Percentiles rank a stretch among this genome's conserved stretches.
Evolutionary conservation across 2,113 vertebrate species (phyloP).

Genomic region (Daubentonia madagascariensis): DNA sequence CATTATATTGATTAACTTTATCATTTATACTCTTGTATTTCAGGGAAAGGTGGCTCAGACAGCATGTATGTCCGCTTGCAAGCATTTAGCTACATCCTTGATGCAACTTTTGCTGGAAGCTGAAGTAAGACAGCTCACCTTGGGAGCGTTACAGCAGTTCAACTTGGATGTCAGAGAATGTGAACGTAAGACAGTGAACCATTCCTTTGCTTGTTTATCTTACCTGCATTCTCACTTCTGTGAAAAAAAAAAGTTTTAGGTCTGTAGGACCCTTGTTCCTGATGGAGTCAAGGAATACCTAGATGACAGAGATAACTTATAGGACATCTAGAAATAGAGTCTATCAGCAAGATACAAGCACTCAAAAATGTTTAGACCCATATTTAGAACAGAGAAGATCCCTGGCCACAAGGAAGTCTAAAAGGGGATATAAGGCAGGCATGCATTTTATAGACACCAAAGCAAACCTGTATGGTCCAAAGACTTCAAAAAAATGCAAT

Average conservation of each 20-base stretch:
- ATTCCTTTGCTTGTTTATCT: neutral
- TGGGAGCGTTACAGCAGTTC: constrained; percentile 96
- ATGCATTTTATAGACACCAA: neutral
- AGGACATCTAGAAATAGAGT: neutral
- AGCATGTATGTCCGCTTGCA: constrained; percentile 98
- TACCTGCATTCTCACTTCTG: neutral
- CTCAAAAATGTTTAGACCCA: neutral
- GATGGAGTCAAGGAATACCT: neutral
- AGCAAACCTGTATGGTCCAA: neutral
- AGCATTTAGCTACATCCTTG: constrained; percentile 95
- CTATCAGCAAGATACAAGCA: neutral
- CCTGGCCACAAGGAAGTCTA: neutral
- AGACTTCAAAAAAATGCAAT: neutral
- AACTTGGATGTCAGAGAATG: constrained; percentile 95
- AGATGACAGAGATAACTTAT: neutral
- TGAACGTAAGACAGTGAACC: constrained; percentile 89
- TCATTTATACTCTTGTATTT: constrained; percentile 34
- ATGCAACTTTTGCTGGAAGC: constrained; percentile 94
- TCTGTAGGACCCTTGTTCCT: neutral
- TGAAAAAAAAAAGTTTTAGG: neutral
- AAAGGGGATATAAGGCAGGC: neutral
- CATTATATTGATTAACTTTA: neutral
- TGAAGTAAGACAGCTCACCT: constrained; percentile 93
- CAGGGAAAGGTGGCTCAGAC: constrained; percentile 99
- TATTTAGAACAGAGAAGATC: neutral